Evolutionary conservation across 2,113 vertebrate genomes (phyloP), one percentile per base, ranked within the genome.

Genomic region (Patagioenas fasciata): DNA sequence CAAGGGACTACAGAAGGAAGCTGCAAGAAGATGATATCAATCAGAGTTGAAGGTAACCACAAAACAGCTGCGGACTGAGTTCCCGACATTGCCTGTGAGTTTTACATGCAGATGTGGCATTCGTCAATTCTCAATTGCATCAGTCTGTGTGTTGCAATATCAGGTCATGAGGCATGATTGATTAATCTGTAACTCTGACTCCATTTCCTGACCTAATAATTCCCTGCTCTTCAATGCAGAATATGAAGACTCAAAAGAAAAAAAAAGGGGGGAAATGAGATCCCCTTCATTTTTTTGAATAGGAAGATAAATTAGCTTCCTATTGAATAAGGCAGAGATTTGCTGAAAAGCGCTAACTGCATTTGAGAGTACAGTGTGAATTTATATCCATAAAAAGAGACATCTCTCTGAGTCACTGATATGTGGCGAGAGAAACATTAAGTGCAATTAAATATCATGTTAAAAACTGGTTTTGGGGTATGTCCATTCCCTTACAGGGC

Each of bases 151-250:
- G 95, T 87, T 93, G 92, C 92, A 96, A 87, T 90, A 66, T 25
- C 65, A 95, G 67, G 92, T 88, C 64, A 38, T 1, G 9, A 75
- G 26, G 38, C 26, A 38, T 80, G 88, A 96, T 89, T 92, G 91
- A 96, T 96, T 94, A 89, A 96, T 95, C 62, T 93, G 85, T 57
- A 81, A 53, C 73, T 91, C 92, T 91, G 88, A 69, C 85, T 96
- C 85, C 25, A 42, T 87, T 94, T 97, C 91, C 96, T 95, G 93
- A 94, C 89, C 84, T 92, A 85, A 79, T 89, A 87, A 91, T 74
- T 95, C 74, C 78, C 66, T 65, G 48, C 57, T 89, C 54, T 89
- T 61, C 50, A 82, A 47, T 44, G 64, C 78, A 82, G 88, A 95
- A 62, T 91, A 64, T 17, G n/a, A 90, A 83, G 38, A 57, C 72